Percentiles rank a stretch among this genome's conserved stretches.
Evolutionary conservation across 53 echinoderm and acorn worm genomes (phyloP).

Genomic region (Mesocentrotus franciscanus): DNA sequence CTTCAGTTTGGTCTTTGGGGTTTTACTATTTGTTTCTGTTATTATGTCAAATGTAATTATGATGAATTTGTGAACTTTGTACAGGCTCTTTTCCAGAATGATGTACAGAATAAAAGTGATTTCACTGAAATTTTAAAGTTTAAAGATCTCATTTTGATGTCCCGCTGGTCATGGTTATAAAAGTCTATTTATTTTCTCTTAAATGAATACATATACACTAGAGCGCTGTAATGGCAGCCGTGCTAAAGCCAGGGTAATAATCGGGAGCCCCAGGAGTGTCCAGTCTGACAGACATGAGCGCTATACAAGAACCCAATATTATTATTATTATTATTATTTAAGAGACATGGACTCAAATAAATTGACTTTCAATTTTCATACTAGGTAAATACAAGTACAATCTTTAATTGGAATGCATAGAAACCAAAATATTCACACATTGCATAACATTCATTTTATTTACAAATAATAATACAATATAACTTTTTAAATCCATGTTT

Average conservation of each 20-base stretch:
- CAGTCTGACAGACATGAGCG: too few species aligned
- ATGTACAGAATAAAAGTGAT: conserved; percentile 52
- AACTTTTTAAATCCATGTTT: not conserved
- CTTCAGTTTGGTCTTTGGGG: not conserved
- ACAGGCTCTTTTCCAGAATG: conserved; percentile 42
- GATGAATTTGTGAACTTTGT: conserved; percentile 41
- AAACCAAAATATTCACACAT: conserved; percentile 22
- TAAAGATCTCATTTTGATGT: not conserved
- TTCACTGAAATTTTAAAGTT: not conserved
- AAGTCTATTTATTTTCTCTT: not conserved
- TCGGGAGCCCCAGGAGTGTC: too few species aligned
- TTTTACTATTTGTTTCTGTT: not conserved
- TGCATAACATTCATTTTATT: not conserved
- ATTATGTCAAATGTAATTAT: not conserved
- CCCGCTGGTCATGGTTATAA: not conserved
- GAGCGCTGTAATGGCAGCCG: too few species aligned
- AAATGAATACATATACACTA: not conserved
- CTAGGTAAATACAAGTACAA: not conserved
- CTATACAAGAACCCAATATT: too few species aligned
- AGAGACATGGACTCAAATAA: not conserved
- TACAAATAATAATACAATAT: not conserved
- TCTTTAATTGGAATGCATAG: conserved; percentile 20
- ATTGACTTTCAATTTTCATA: not conserved
- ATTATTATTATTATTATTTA: too few species aligned
- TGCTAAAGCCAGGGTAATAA: too few species aligned